These are phyloP conservation scores for Lophius americanus DNA, from an alignment of 2,797 vertebrate species.

Conservation along the genomic window DNA sequence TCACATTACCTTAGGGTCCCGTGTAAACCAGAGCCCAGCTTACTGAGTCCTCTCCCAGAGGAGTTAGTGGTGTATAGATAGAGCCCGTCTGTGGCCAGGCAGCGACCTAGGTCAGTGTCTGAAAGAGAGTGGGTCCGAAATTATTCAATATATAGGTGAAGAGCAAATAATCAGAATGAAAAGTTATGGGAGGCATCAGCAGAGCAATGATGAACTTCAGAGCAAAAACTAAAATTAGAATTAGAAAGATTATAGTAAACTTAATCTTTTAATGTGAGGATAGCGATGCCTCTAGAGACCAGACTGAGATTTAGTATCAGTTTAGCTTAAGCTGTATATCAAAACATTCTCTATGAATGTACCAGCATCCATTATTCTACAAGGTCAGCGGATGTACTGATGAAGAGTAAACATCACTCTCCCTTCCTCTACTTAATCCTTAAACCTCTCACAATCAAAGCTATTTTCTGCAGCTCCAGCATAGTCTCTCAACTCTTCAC, in stretches of 20 bases:
- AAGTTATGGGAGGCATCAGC: neutral
- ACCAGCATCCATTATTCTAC: constrained; percentile 37
- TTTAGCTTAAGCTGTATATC: constrained; percentile 15
- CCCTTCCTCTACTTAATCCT: constrained; percentile 15
- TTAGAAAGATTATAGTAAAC: neutral
- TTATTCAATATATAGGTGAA: constrained; percentile 14
- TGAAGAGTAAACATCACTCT: constrained; percentile 29
- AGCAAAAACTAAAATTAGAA: neutral
- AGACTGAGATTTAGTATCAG: neutral
- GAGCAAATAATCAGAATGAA: constrained; percentile 11
- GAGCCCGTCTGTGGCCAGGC: constrained; percentile 94
- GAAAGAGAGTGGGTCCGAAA: constrained; percentile 47
- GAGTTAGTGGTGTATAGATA: constrained; percentile 99
- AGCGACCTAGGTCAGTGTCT: constrained; percentile 98
- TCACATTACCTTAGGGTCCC: constrained; percentile 94
- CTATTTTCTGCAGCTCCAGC: constrained; percentile 17
- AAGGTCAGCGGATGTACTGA: constrained; percentile 55
- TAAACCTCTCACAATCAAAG: constrained; percentile 15
- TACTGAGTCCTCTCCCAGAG: constrained; percentile 96
- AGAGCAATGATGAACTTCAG: neutral
- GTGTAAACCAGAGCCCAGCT: constrained; percentile 96
- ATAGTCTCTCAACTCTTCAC: neutral
- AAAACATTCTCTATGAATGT: constrained; percentile 18
- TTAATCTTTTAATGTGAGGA: constrained; percentile 5
- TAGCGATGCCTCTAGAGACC: neutral